These are phyloP conservation scores for Eremophila alpestris DNA, from an alignment of 2,797 vertebrate species.

Conservation along the genomic window DNA sequence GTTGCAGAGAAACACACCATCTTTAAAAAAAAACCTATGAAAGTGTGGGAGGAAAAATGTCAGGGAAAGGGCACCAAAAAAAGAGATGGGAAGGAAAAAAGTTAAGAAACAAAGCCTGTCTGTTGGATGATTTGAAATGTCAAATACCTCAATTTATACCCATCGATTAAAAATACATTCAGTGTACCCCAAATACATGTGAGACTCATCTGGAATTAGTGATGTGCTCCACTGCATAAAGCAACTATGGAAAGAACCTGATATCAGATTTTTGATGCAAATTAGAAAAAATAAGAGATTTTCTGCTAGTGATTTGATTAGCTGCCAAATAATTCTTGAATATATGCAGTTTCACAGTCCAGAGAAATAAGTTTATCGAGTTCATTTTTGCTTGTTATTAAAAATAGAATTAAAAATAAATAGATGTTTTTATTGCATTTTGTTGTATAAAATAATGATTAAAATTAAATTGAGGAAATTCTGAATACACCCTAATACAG, in stretches of 20 bases:
- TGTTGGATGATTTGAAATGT: neutral
- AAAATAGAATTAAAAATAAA: neutral
- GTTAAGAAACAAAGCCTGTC: neutral
- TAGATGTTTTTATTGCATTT: neutral
- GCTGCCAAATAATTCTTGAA: neutral
- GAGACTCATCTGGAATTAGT: neutral
- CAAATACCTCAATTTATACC: neutral
- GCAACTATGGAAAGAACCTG: neutral
- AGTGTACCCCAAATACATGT: neutral
- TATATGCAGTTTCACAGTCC: neutral
- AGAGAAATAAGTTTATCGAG: neutral
- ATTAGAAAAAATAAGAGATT: neutral
- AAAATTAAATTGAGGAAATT: neutral
- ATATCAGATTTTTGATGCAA: neutral
- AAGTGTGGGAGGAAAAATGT: neutral
- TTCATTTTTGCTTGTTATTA: neutral
- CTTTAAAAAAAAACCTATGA: neutral
- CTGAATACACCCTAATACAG: neutral
- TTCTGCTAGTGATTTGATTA: neutral
- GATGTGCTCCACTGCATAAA: neutral
- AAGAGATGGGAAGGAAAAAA: neutral
- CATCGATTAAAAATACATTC: neutral
- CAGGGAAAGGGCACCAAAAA: neutral
- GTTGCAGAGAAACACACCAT: neutral
- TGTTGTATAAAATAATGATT: neutral